Percentiles rank a stretch among this genome's conserved stretches.
phyloP scores from a whole-genome alignment of 2,113 vertebrate genomes.

The Crypturellus undulatus region DNA sequence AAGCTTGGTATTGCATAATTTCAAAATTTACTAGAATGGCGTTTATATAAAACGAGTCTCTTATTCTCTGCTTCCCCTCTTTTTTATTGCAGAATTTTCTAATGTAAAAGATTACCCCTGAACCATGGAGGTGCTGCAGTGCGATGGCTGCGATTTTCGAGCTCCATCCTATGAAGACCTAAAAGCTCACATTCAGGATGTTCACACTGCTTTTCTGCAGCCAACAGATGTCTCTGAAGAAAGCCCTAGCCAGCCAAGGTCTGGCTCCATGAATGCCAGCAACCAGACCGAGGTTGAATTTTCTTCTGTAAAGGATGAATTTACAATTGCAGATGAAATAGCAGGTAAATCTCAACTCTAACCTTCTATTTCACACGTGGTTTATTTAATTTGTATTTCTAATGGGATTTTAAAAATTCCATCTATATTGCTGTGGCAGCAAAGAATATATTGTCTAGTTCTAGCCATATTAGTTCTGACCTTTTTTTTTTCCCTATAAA shows the following conservation, averaged over 20 bases:
- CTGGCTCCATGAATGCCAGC: slow-evolving; percentile 83
- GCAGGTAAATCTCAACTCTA: slow-evolving; percentile 80
- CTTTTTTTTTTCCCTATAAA: neutral
- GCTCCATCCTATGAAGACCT: slow-evolving; percentile 96
- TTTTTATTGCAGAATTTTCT: slow-evolving; percentile 83
- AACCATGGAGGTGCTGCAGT: slow-evolving; percentile 97
- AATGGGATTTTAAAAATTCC: neutral
- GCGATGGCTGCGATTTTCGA: slow-evolving; percentile 97
- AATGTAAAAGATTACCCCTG: slow-evolving; percentile 87
- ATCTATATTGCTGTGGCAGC: neutral
- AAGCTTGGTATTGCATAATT: neutral
- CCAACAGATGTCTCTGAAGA: slow-evolving; percentile 92
- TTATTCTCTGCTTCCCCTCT: neutral
- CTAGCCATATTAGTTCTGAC: neutral
- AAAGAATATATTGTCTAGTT: neutral
- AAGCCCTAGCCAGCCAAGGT: slow-evolving; percentile 75
- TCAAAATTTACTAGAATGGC: neutral
- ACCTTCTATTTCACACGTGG: neutral
- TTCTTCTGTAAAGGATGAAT: slow-evolving; percentile 89
- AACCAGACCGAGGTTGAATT: slow-evolving; percentile 89
- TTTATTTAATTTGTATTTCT: neutral
- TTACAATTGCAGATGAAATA: slow-evolving; percentile 85
- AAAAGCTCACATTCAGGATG: slow-evolving; percentile 97
- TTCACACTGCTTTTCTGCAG: slow-evolving; percentile 96
- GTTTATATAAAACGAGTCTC: neutral